phyloP scores from a whole-genome alignment of 1,140 invertebrate species.

The Rhyacophila brunnea region DNA sequence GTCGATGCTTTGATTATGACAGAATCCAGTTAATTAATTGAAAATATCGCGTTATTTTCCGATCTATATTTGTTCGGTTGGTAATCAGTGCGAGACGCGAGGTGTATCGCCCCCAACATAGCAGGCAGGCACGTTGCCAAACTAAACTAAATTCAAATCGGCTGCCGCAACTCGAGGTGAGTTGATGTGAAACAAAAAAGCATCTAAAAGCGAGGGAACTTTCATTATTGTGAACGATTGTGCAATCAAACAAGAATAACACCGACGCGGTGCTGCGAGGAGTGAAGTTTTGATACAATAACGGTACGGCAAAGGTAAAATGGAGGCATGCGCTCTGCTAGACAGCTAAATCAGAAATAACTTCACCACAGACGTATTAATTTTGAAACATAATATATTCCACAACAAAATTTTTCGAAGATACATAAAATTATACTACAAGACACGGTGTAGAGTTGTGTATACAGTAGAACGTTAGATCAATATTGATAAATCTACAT shows the following conservation, averaged over 20 bases:
- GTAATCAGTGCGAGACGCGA: slow-evolving; percentile 33
- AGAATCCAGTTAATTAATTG: background rate
- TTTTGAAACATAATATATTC: too few relatives aligned
- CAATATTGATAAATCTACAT: too few relatives aligned
- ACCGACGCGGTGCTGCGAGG: background rate
- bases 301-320: background rate
- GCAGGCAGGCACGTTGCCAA: slow-evolving; percentile 18
- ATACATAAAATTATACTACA: too few relatives aligned
- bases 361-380: too few relatives aligned
- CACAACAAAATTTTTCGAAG: too few relatives aligned
- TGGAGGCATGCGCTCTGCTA: too few relatives aligned
- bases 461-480: too few relatives aligned
- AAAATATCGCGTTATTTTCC: slow-evolving; percentile 21
- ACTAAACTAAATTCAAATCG: slow-evolving; percentile 29
- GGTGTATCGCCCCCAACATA: slow-evolving; percentile 6
- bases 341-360: background rate
- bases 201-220: slow-evolving; percentile 28
- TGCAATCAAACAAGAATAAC: slow-evolving; percentile 10
- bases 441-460: too few relatives aligned
- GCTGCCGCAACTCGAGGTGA: slow-evolving; percentile 18
- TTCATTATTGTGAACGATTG: slow-evolving; percentile 30
- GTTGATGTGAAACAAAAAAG: slow-evolving; percentile 30
- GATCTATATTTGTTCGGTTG: slow-evolving; percentile 17
- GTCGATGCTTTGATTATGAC: too few relatives aligned
- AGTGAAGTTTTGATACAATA: slow-evolving; percentile 1